Evolutionary conservation across 2,797 vertebrate genomes (phyloP), one percentile per base, ranked within the genome.

Genomic region (Poeciliopsis infans): DNA sequence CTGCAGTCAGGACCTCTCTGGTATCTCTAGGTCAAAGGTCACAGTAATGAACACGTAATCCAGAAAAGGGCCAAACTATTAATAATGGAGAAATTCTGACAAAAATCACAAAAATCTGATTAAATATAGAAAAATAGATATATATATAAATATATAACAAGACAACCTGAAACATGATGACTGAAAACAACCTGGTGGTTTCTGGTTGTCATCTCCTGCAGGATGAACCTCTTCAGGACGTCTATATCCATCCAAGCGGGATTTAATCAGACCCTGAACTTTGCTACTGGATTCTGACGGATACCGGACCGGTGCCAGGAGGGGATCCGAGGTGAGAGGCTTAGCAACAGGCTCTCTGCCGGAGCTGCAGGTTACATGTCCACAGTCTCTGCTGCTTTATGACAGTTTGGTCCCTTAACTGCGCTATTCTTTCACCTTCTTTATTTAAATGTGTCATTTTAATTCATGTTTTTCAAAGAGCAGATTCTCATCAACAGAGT

Each of bases 231-330:
- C 18, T 7, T 64, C 23, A 47, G 36, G 18, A 2, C 13, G 6
- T 16, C 41, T 18, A 36, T 31, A 43, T 70, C 16, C 13, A 41
- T 46, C 36, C 46, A 64, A 39, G 12, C 25, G 13, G 72, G 0
- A 76, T 57, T 69, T 73, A 68, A 57, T 33, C 43, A 59, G 68
- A 6, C 13, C 53, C 8, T 64, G 64, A 51, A 71, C 64, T 28
- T 33, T 74, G 39, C 33, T 68, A 2, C 5, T 25, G 57, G 43
- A 55, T 39, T 28, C 4, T 41, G n/a, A 16, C 51, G 15, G 51
- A 74, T 18, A 53, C 43, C 41, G 3, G 43, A 25, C 41, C 0
- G 47, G 4, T 6, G 66, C 43, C 76, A 79, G 57, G n/a, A 0
- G 53, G 72, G 13, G 3, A 20, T 74, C 31, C 13, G 3, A 41